A percentile compares a stretch with the other conserved stretches of the same genome.
phyloP scores from a whole-genome alignment of 2,797 vertebrate genomes.

The Gorsachius magnificus region DNA sequence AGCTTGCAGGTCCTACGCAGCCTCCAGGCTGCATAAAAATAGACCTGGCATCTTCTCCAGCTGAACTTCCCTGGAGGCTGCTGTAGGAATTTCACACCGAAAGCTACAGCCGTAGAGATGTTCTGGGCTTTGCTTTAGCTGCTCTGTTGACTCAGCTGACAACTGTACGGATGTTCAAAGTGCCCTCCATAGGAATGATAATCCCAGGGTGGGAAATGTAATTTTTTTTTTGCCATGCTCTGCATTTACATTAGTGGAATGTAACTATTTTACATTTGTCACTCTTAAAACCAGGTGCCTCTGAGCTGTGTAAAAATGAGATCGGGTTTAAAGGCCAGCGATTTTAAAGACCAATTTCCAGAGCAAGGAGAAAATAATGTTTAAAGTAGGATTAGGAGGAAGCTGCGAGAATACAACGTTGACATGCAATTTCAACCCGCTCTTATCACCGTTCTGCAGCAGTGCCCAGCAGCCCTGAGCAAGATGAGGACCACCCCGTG shows the following conservation, averaged over 20 bases:
- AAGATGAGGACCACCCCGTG: not conserved
- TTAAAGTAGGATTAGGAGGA: not conserved
- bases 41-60: not conserved
- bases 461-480: not conserved
- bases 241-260: not conserved
- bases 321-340: not conserved
- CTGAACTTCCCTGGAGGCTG: not conserved
- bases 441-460: not conserved
- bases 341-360: not conserved
- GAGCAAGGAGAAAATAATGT: not conserved
- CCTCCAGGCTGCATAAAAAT: not conserved
- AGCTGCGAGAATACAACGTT: not conserved
- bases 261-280: not conserved
- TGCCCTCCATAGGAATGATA: not conserved
- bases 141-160: constrained; percentile 47
- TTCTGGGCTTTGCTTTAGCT: constrained; percentile 17
- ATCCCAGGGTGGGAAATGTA: constrained; percentile 2
- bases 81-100: not conserved
- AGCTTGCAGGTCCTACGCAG: not conserved
- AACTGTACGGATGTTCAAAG: not conserved
- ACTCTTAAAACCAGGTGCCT: not conserved
- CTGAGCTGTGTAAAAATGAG: not conserved
- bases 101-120: not conserved
- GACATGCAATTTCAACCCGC: not conserved
- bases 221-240: not conserved